Conservation (phyloP, 35 echinoderm and acorn worm genomes). For the Ophioderma brevispina region DNA sequence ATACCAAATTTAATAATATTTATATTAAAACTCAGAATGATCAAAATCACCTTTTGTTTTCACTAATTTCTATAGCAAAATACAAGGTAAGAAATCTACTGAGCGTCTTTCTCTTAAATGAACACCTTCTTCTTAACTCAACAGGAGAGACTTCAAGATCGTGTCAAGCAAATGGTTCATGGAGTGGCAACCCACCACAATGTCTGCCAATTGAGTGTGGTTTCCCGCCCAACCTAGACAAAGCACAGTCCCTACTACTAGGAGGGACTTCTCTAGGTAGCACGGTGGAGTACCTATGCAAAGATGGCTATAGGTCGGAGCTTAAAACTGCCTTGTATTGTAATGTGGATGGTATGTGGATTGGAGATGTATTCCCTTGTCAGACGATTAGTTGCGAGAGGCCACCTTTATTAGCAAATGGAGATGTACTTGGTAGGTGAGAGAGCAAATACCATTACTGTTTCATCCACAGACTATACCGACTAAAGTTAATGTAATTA, state of each 20-base stretch:
- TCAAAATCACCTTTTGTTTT: no score
- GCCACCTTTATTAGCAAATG: slow-evolving; percentile 38
- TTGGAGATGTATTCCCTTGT: neutral
- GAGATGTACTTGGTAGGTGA: neutral
- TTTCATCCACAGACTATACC: no score
- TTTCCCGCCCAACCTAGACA: slow-evolving; percentile 14
- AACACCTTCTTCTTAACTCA: no score
- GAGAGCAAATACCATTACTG: no score
- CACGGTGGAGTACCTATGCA: slow-evolving; percentile 11
- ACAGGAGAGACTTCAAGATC: slow-evolving; percentile 11
- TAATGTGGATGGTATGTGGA: slow-evolving; percentile 1
- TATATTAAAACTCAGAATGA: no score
- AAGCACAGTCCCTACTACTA: neutral
- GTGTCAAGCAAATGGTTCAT: slow-evolving; percentile 42
- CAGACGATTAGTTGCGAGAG: slow-evolving; percentile 32
- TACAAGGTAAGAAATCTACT: no score
- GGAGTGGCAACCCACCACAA: slow-evolving; percentile 17
- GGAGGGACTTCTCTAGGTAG: neutral
- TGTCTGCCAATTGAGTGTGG: slow-evolving; percentile 53
- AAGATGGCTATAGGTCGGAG: slow-evolving; percentile 25
- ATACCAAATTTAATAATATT: no score
- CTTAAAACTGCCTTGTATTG: neutral
- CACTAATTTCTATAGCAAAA: no score
- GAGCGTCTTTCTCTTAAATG: no score
- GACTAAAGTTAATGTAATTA: no score